These are phyloP conservation scores for Elmis aenea DNA, from an alignment of 2,888 invertebrate species.

Conservation along the genomic window DNA sequence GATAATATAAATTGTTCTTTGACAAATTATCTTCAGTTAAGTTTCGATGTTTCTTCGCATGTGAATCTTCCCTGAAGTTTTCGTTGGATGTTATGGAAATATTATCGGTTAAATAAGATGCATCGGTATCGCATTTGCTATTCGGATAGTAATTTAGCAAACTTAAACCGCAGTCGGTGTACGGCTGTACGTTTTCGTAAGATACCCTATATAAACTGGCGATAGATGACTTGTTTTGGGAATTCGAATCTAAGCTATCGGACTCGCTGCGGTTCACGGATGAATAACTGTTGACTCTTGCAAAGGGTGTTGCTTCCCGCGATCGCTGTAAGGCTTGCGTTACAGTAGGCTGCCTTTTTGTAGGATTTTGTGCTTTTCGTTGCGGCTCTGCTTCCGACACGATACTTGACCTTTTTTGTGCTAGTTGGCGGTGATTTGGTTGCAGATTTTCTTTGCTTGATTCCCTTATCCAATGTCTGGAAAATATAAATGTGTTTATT, in stretches of 20 bases:
- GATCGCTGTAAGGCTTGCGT: too few species aligned
- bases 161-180: slow-evolving; percentile 45
- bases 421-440: slow-evolving; percentile 19
- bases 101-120: slow-evolving; percentile 45
- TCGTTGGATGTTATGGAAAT: slow-evolving; percentile 42
- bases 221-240: slow-evolving; percentile 54
- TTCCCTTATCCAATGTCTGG: slow-evolving; percentile 30
- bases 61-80: too few species aligned
- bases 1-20: slow-evolving; percentile 13
- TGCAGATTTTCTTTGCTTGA: slow-evolving; percentile 33
- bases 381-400: slow-evolving; percentile 29
- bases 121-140: slow-evolving; percentile 49
- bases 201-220: slow-evolving; percentile 33
- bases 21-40: slow-evolving; percentile 13
- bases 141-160: slow-evolving; percentile 46
- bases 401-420: slow-evolving; percentile 25
- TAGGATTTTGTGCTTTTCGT: slow-evolving; percentile 17
- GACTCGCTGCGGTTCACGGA: slow-evolving; percentile 45
- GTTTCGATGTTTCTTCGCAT: slow-evolving; percentile 3
- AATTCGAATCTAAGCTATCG: slow-evolving; percentile 56
- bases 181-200: slow-evolving; percentile 34
- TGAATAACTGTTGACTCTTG: slow-evolving; percentile 5
- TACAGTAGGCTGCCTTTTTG: slow-evolving; percentile 15
- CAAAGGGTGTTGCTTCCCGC: slow-evolving; percentile 7
- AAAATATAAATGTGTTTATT: slow-evolving; percentile 18